Conservation (phyloP, 2,888 invertebrate genomes). For the Calliscelio sp. region DNA sequence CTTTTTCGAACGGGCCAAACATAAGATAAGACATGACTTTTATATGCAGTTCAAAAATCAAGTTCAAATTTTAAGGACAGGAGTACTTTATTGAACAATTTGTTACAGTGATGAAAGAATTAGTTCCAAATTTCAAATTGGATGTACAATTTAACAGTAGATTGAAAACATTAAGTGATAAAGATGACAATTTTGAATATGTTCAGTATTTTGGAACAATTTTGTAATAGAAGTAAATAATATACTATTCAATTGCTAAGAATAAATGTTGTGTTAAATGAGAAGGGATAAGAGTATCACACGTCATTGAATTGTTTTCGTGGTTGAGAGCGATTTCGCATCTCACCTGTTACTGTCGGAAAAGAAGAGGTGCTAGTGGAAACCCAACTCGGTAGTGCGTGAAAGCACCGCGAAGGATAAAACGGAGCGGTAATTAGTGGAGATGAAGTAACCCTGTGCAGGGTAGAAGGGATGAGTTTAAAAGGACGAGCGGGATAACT, state of each 20-base stretch:
- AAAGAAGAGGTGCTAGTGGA: slow-evolving; percentile 65
- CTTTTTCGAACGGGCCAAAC: slow-evolving; percentile 38
- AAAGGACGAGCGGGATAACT: slow-evolving; percentile 81
- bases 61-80: too few species aligned
- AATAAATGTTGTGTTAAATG: too few species aligned
- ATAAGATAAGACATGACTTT: slow-evolving; percentile 37
- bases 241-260: too few species aligned
- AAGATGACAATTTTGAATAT: too few species aligned
- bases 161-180: too few species aligned
- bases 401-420: slow-evolving; percentile 81
- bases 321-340: slow-evolving; percentile 38
- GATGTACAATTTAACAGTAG: too few species aligned
- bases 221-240: too few species aligned
- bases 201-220: too few species aligned
- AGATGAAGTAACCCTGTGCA: slow-evolving; percentile 78
- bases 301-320: slow-evolving; percentile 29
- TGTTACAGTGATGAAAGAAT: too few species aligned
- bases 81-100: too few species aligned
- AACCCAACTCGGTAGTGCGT: slow-evolving; percentile 79
- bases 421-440: slow-evolving; percentile 85
- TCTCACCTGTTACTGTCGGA: slow-evolving; percentile 64
- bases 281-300: too few species aligned
- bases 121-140: too few species aligned
- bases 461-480: slow-evolving; percentile 73
- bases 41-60: not conserved